These are phyloP conservation scores for Heliconius cydno DNA, from an alignment of 2,888 invertebrate genomes.

Conservation along the genomic window DNA sequence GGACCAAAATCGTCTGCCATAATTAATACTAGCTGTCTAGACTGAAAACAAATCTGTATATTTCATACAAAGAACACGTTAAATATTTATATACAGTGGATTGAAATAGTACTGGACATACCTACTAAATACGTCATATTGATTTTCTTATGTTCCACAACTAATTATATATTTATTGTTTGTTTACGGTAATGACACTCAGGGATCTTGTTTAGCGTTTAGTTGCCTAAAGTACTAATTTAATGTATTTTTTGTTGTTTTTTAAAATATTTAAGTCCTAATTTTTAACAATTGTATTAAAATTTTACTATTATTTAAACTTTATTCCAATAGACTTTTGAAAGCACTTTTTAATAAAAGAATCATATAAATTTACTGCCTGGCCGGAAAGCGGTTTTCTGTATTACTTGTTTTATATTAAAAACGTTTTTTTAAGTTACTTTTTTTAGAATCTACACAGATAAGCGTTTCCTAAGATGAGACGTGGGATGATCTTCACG, in stretches of 20 bases:
- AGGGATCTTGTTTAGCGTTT: not conserved
- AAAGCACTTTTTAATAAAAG: no score
- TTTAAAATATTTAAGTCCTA: not conserved
- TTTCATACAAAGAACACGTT: slow-evolving; percentile 14
- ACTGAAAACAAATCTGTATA: slow-evolving; percentile 22
- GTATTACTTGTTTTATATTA: no score
- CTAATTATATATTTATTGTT: not conserved
- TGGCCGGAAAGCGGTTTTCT: no score
- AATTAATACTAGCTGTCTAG: not conserved
- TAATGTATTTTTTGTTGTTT: not conserved
- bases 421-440: no score
- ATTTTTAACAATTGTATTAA: no score
- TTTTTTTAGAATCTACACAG: slow-evolving; percentile 2
- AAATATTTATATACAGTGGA: slow-evolving; percentile 15
- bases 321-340: no score
- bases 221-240: not conserved
- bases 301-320: no score
- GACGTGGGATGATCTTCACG: not conserved
- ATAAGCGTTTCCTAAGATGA: slow-evolving; percentile 54
- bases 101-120: not conserved
- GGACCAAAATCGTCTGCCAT: not conserved
- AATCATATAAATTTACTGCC: no score
- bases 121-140: not conserved
- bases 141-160: not conserved
- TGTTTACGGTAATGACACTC: not conserved